Evolutionary conservation across 2,888 invertebrate species (phyloP).

Genomic region (Eremobia ochroleuca): DNA sequence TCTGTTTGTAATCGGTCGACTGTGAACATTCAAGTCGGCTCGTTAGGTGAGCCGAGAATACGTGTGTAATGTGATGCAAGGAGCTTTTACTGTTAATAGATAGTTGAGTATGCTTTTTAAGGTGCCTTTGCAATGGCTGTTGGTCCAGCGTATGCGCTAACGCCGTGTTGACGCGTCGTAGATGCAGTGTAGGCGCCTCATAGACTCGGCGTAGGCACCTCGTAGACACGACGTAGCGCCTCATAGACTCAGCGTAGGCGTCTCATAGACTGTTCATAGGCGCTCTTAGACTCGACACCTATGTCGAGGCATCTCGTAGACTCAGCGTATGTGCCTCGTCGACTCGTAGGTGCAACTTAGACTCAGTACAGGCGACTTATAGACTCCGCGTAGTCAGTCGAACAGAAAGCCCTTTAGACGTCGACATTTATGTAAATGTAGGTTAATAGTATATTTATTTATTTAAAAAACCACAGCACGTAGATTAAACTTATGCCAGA

Average conservation of each 20-base stretch:
- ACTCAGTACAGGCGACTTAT: neutral
- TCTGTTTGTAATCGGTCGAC: constrained; percentile 39
- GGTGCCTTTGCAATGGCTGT: neutral
- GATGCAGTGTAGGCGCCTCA: neutral
- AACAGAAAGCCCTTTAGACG: constrained; percentile 14
- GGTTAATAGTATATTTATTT: no score
- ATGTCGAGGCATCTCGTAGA: neutral
- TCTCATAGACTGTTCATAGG: neutral
- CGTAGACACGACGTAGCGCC: neutral
- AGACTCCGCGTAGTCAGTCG: neutral
- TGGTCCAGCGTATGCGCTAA: neutral
- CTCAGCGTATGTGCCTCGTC: neutral
- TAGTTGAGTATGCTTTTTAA: neutral
- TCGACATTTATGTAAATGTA: neutral
- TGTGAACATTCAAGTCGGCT: constrained; percentile 19
- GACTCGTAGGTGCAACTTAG: neutral
- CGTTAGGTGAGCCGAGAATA: neutral
- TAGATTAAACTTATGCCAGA: no score
- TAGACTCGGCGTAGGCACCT: neutral
- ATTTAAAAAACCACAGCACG: no score
- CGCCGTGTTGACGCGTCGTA: neutral
- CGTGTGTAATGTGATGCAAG: constrained; percentile 6
- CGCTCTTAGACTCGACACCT: no score
- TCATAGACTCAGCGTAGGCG: neutral
- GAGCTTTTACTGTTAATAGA: neutral